phyloP scores from a whole-genome alignment of 2,113 vertebrate genomes.

The Ptilorrhoa leucosticta region DNA sequence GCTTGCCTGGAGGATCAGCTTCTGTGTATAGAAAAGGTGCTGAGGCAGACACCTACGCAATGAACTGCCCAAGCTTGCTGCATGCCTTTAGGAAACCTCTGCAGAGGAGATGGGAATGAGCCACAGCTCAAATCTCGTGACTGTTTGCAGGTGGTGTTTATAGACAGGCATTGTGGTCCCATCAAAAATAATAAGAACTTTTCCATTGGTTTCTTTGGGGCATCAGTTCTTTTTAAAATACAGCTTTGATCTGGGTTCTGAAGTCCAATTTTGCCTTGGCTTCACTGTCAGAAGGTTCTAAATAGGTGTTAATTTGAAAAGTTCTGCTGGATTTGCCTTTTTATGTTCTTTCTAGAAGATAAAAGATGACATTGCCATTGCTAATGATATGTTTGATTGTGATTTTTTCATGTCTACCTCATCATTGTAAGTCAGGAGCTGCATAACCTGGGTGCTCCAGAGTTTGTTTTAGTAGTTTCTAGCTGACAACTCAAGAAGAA shows the following conservation, averaged over 20 bases:
- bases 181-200: background rate
- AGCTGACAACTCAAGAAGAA: background rate
- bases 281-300: background rate
- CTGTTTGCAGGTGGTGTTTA: background rate
- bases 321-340: background rate
- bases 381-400: background rate
- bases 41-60: background rate
- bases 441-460: background rate
- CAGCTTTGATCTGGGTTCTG: background rate
- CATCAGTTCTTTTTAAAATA: background rate
- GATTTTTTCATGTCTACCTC: background rate
- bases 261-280: background rate
- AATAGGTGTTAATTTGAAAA: background rate
- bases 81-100: background rate
- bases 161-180: background rate
- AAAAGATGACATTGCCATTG: background rate
- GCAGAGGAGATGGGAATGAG: background rate
- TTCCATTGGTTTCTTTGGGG: background rate
- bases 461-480: background rate
- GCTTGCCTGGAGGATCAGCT: background rate
- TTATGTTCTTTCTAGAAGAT: background rate
- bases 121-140: rapidly evolving
- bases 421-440: background rate
- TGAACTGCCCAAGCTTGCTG: background rate
- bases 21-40: background rate